Percentiles rank a stretch among this genome's conserved stretches.
These are phyloP conservation scores for Latheticus oryzae DNA, from an alignment of 2,888 invertebrate species.

Conservation along the genomic window DNA sequence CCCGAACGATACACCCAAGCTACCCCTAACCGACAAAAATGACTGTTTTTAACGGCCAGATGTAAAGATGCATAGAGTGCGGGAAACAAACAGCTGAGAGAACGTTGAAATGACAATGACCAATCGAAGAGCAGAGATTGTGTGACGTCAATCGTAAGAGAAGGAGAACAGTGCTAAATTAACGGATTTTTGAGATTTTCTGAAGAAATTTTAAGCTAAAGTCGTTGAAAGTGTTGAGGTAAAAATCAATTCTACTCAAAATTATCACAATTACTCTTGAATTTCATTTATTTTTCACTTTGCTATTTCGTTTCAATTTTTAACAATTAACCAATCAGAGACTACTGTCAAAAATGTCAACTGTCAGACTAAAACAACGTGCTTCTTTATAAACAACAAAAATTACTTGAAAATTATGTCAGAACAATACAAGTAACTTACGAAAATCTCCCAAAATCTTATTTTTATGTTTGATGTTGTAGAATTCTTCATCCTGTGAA, in stretches of 20 bases:
- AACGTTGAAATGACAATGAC: slow-evolving; percentile 43
- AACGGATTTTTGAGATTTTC: slow-evolving; percentile 6
- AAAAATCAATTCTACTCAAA: too few species aligned
- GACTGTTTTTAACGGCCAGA: slow-evolving; percentile 47
- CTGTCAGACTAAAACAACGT: slow-evolving; percentile 31
- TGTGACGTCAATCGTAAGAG: slow-evolving; percentile 8
- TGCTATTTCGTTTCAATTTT: too few species aligned
- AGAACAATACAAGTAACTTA: slow-evolving; percentile 60
- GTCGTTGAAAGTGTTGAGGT: not conserved
- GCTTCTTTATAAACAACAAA: slow-evolving; percentile 8
- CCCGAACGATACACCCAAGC: slow-evolving; percentile 29
- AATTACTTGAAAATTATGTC: slow-evolving; percentile 52
- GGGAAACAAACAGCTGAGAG: slow-evolving; percentile 51
- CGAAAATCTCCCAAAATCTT: too few species aligned
- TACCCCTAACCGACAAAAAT: slow-evolving; percentile 49
- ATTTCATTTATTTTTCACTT: too few species aligned
- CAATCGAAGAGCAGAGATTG: slow-evolving; percentile 12
- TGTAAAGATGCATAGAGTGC: slow-evolving; percentile 42
- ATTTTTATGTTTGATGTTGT: slow-evolving; percentile 50
- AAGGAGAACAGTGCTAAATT: not conserved
- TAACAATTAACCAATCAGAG: slow-evolving; percentile 2
- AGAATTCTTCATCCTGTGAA: slow-evolving; percentile 82
- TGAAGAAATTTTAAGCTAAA: too few species aligned
- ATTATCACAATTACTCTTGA: too few species aligned
- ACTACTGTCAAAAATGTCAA: slow-evolving; percentile 18